A percentile compares a stretch with the other conserved stretches of the same genome.
These are phyloP conservation scores for Aegotheles bennettii DNA, from an alignment of 2,113 vertebrate species.

Conservation along the genomic window DNA sequence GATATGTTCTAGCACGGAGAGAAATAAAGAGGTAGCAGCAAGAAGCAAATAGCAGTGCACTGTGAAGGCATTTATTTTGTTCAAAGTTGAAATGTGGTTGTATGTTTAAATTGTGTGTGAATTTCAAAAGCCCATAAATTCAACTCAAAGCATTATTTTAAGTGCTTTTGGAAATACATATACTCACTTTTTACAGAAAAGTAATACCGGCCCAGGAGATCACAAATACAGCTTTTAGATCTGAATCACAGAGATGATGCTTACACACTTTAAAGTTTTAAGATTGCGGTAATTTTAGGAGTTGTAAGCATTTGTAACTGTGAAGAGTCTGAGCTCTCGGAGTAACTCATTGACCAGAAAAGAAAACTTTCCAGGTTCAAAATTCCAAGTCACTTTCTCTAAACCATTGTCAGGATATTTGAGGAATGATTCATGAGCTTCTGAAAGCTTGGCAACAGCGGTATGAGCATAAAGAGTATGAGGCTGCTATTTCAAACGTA, in stretches of 20 bases:
- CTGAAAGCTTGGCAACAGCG: background rate
- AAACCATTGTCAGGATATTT: background rate
- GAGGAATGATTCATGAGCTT: background rate
- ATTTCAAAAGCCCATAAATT: background rate
- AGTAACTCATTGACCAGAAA: background rate
- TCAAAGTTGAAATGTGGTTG: background rate
- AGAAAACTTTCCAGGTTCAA: background rate
- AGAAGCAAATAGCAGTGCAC: background rate
- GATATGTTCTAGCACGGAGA: background rate
- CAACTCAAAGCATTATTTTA: background rate
- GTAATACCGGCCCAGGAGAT: background rate
- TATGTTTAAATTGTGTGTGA: background rate
- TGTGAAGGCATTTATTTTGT: background rate
- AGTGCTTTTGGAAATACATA: background rate
- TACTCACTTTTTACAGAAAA: background rate
- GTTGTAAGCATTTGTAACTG: background rate
- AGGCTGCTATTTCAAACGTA: background rate
- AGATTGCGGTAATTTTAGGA: background rate
- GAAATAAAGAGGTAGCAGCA: background rate
- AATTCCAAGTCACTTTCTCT: background rate
- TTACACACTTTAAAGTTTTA: background rate
- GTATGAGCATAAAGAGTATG: background rate
- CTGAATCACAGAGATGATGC: background rate
- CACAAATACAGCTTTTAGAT: background rate
- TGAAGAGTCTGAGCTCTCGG: background rate